A percentile compares a stretch with the other conserved stretches of the same genome.
phyloP scores from a whole-genome alignment of 2,113 vertebrate genomes.

The Ursus arctos region DNA sequence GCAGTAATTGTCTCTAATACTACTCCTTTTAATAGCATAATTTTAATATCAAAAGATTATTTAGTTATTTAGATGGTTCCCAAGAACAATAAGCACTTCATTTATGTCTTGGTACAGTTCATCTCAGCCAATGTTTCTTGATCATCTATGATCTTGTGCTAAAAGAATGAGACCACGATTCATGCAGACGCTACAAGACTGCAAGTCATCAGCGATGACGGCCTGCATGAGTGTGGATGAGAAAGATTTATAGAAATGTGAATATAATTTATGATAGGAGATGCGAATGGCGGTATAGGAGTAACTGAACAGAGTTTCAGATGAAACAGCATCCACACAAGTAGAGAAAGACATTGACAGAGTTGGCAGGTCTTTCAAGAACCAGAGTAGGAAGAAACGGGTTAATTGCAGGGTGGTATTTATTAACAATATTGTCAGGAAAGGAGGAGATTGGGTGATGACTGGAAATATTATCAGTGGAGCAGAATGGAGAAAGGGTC shows the following conservation, averaged over 20 bases:
- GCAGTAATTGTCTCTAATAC: neutral
- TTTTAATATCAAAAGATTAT: constrained; percentile 23
- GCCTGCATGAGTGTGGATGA: neutral
- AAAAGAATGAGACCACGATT: neutral
- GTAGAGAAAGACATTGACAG: neutral
- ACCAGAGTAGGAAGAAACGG: neutral
- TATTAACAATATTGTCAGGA: neutral
- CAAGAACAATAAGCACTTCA: neutral
- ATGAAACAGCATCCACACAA: neutral
- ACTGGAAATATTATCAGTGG: neutral
- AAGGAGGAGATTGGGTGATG: neutral
- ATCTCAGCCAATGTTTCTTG: neutral
- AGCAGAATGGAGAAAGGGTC: neutral
- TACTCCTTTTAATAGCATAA: neutral
- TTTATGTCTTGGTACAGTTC: neutral
- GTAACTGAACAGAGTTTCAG: neutral
- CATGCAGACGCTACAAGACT: neutral
- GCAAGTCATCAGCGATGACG: neutral
- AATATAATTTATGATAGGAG: neutral
- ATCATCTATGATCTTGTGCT: neutral
- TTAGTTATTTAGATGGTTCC: neutral
- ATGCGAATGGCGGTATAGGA: neutral
- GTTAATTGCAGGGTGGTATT: neutral
- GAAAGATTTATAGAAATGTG: neutral
- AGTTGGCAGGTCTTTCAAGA: neutral